phyloP scores from a whole-genome alignment of 2,113 vertebrate species.

The Turnix velox region DNA sequence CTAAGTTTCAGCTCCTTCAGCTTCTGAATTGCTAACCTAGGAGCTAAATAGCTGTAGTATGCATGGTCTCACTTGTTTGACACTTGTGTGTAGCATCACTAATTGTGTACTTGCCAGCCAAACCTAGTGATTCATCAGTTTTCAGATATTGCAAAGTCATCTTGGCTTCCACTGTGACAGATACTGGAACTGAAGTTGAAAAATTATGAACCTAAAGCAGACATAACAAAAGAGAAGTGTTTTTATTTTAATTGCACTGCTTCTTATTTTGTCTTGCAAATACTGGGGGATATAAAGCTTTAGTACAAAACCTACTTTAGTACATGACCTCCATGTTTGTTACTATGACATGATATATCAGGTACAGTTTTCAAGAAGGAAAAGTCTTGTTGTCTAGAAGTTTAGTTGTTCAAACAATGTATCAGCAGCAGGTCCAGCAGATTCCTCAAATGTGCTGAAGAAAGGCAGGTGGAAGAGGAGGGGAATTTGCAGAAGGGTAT shows the following conservation, averaged over 20 bases:
- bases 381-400: neutral
- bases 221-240: neutral
- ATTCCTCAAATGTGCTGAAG: neutral
- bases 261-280: neutral
- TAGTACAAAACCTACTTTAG: neutral
- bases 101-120: neutral
- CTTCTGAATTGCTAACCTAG: neutral
- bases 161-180: neutral
- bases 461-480: neutral
- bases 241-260: neutral
- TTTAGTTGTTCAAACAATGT: neutral
- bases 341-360: neutral
- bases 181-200: neutral
- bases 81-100: neutral
- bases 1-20: neutral
- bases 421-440: neutral
- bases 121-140: neutral
- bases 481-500: neutral
- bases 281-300: neutral
- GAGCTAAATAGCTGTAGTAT: neutral
- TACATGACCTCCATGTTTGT: neutral
- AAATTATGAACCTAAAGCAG: neutral
- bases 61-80: neutral
- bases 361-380: neutral
- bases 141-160: neutral